These are phyloP conservation scores for Trogon melanurus DNA, from an alignment of 2,113 vertebrate genomes.

Conservation along the genomic window DNA sequence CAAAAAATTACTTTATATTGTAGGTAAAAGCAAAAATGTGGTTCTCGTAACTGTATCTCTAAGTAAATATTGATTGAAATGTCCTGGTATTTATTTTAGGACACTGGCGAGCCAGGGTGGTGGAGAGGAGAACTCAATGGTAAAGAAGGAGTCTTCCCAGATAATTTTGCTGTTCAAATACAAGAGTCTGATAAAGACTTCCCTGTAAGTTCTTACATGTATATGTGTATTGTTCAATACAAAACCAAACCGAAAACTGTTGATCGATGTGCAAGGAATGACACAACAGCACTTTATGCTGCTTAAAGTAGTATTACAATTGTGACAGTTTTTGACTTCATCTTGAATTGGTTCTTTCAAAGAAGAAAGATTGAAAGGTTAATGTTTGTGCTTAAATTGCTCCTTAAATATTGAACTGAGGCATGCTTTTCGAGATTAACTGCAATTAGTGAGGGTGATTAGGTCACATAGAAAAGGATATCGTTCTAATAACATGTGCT, in stretches of 20 bases:
- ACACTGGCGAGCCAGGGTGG: conserved; percentile 92
- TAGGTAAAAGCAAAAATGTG: not conserved
- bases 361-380: not conserved
- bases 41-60: not conserved
- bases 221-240: not conserved
- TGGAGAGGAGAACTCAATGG: conserved; percentile 91
- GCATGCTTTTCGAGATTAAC: not conserved
- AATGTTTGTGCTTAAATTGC: not conserved
- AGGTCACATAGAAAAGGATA: not conserved
- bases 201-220: conserved; percentile 76
- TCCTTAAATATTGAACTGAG: not conserved
- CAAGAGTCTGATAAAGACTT: conserved; percentile 89
- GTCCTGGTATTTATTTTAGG: conserved; percentile 75
- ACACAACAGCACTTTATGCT: not conserved
- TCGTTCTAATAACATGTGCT: not conserved
- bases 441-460: not conserved
- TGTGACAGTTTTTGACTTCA: not conserved
- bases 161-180: conserved; percentile 87
- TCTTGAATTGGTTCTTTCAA: not conserved
- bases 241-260: not conserved
- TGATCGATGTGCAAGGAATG: not conserved
- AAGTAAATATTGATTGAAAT: not conserved
- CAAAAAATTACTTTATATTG: not conserved
- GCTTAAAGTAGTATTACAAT: not conserved
- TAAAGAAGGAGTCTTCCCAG: conserved; percentile 92